phyloP scores from a whole-genome alignment of 2,797 vertebrate genomes.

The Sebastes taczanowskii region DNA sequence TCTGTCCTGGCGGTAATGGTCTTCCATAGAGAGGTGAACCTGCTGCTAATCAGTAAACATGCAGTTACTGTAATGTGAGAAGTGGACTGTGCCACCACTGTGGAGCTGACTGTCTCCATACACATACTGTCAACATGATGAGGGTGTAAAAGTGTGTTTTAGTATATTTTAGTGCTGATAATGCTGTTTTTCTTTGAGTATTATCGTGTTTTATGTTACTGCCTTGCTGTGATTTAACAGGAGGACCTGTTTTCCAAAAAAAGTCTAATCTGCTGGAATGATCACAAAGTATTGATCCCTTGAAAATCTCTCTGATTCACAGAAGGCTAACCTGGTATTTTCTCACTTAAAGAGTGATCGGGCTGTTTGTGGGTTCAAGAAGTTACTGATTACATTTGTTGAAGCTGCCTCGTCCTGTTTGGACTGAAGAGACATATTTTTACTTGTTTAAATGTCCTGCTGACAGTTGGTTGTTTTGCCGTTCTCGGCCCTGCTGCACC shows the following conservation, averaged over 20 bases:
- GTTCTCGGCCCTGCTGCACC: neutral
- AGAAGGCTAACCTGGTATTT: neutral
- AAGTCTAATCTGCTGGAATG: neutral
- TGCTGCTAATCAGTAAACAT: neutral
- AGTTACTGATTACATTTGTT: neutral
- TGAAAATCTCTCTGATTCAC: neutral
- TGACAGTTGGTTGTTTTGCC: neutral
- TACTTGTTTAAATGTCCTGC: neutral
- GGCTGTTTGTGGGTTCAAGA: neutral
- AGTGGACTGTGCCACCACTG: neutral
- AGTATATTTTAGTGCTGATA: neutral
- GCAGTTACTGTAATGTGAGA: neutral
- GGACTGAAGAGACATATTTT: neutral
- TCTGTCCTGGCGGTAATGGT: neutral
- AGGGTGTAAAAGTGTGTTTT: neutral
- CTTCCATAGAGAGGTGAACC: neutral
- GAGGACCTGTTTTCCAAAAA: neutral
- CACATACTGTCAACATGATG: neutral
- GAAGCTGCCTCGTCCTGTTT: neutral
- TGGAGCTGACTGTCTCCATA: neutral
- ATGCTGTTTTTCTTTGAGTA: neutral
- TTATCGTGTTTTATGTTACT: neutral
- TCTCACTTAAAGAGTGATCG: neutral
- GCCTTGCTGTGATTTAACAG: neutral
- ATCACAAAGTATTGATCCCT: neutral